phyloP scores from a whole-genome alignment of 2,888 invertebrate species.

The Mythimna lalbum region DNA sequence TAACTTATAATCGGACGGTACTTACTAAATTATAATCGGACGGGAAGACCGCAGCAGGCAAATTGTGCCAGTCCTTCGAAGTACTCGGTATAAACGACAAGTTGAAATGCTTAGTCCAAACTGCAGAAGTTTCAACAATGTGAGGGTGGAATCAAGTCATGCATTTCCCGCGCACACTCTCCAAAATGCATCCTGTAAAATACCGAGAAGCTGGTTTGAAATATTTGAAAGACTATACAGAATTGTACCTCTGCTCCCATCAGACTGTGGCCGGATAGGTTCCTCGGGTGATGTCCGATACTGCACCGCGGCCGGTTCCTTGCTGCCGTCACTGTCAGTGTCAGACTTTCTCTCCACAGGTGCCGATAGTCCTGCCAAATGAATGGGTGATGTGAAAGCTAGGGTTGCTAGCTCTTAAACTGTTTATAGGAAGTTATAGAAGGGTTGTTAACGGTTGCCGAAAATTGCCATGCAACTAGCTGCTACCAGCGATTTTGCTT shows the following conservation, averaged over 20 bases:
- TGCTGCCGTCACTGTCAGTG: conserved; percentile 63
- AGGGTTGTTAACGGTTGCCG: background rate
- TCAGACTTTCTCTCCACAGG: conserved; percentile 61
- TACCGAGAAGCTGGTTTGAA: too few relatives aligned
- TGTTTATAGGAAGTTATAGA: background rate
- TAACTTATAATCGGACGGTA: too few relatives aligned
- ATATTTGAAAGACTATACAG: background rate
- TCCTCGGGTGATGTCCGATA: conserved; percentile 66
- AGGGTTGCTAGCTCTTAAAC: conserved; percentile 28
- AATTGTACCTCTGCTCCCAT: conserved; percentile 25
- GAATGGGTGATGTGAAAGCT: conserved; percentile 42
- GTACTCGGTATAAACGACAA: too few relatives aligned
- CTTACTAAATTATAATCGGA: too few relatives aligned
- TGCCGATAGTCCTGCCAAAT: conserved; percentile 60
- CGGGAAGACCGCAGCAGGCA: too few relatives aligned
- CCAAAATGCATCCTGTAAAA: too few relatives aligned
- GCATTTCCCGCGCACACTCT: too few relatives aligned
- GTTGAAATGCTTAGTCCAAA: too few relatives aligned
- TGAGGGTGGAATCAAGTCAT: too few relatives aligned
- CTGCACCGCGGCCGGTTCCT: conserved; percentile 61
- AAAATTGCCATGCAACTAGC: background rate
- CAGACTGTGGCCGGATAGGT: conserved; percentile 60
- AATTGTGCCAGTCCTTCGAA: too few relatives aligned
- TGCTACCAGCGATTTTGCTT: too few relatives aligned
- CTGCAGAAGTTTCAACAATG: too few relatives aligned